Evolutionary conservation across 2,797 vertebrate species (phyloP).

Genomic region (Peromyscus eremicus): DNA sequence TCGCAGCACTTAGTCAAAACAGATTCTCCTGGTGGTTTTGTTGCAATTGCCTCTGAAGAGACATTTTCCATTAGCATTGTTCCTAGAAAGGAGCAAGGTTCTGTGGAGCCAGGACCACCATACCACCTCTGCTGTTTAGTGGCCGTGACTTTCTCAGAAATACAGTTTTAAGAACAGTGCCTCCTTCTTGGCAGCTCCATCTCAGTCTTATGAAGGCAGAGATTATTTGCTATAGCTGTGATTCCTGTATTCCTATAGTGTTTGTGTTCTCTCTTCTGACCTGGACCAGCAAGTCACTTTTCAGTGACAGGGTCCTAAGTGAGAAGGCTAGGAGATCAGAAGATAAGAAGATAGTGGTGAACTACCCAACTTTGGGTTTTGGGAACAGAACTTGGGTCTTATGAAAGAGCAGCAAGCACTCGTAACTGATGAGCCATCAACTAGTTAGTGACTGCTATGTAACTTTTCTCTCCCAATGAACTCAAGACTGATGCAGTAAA

Average conservation of each 20-base stretch:
- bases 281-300: background rate
- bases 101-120: background rate
- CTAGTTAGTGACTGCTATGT: background rate
- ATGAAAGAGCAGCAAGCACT: background rate
- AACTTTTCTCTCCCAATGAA: background rate
- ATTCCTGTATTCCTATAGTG: background rate
- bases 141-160: background rate
- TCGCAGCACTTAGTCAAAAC: background rate
- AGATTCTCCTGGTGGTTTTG: background rate
- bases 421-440: background rate
- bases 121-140: background rate
- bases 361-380: background rate
- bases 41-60: background rate
- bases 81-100: background rate
- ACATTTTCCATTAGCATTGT: background rate
- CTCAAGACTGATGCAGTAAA: background rate
- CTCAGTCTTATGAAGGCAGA: background rate
- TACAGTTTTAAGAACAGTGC: background rate
- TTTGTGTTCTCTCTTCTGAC: slow-evolving; percentile 9
- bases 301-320: background rate
- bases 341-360: background rate
- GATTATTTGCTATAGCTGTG: background rate
- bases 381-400: background rate
- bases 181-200: no score
- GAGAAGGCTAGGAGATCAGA: background rate